These are phyloP conservation scores for Bicyclus anynana DNA, from an alignment of 1,140 invertebrate species.

Conservation along the genomic window DNA sequence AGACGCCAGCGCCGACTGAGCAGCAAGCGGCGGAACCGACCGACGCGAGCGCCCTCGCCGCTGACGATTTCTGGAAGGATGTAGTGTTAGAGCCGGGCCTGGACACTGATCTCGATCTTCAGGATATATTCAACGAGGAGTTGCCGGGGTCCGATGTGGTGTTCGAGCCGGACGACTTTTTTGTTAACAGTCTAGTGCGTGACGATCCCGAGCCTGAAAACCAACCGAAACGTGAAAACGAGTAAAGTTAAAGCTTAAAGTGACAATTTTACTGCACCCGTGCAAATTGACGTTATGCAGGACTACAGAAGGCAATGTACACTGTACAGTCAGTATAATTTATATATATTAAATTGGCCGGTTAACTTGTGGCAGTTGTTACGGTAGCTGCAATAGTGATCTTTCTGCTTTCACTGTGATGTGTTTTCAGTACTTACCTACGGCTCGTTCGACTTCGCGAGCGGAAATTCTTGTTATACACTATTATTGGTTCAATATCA, in stretches of 20 bases:
- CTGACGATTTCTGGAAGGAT: constrained; percentile 20
- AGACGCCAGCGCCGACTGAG: constrained; percentile 18
- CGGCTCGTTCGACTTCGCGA: no score
- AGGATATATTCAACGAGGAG: constrained; percentile 17
- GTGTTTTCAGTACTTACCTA: no score
- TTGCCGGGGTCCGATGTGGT: background rate
- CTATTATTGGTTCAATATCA: no score
- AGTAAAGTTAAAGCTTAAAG: background rate
- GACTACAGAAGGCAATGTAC: no score
- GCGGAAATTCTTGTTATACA: no score
- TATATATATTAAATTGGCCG: no score
- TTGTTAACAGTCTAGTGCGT: background rate
- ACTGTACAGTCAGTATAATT: no score
- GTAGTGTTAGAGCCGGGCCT: constrained; percentile 12
- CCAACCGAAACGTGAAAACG: background rate
- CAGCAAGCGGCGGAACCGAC: constrained; percentile 1
- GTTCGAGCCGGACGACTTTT: constrained; percentile 5
- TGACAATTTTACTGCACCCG: no score
- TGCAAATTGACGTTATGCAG: no score
- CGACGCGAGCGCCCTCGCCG: constrained; percentile 3
- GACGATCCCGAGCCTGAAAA: background rate
- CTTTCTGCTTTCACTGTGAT: no score
- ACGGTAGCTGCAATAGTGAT: no score
- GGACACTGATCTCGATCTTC: constrained; percentile 2
- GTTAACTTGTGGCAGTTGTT: no score